Base-by-base conservation (phyloP, 2,797 vertebrate genomes). In the Coregonus sp. region DNA sequence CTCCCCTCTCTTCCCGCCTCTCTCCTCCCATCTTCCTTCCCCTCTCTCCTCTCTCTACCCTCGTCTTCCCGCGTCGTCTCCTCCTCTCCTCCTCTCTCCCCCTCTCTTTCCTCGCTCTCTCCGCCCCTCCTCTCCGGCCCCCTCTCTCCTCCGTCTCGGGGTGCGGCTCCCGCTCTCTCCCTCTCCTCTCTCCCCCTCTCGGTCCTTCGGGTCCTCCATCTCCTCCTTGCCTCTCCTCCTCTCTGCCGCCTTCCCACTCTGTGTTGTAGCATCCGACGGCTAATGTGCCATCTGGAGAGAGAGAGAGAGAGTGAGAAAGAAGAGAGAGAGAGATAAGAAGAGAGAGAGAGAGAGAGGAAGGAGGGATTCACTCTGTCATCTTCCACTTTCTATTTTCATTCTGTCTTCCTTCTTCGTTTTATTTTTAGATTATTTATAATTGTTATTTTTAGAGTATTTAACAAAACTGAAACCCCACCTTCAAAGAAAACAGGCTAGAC, bases 371-470 rank as follows among this genome's bases (percentile, higher is more conserved):
- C 18, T 54, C 12, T 47, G 40, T 54, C 52, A 52, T 54, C 15
- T 12, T 20, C 51, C 11, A 12, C 40, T n/a, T n/a, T 47, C 9
- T 71, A 5, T 37, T 65, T 29, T 15, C 6, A 12, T 31, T 15
- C 18, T 33, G 20, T 15, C 25, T 33, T 66, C 63, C 14, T 33
- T 18, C 63, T 66, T 33, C 2, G 1, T 47, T 33, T 33, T 66
- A 33, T 33, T 70, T 70, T 37, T 63, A 99, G 96, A 82, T 99
- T 99, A n/a, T 59, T 59, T n/a, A 59, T 18, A 59, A 59, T 4
- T 18, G 54, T 20, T 59, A 20, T 59, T 59, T 59, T 59, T n/a
- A 20, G 54, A n/a, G 54, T 59, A n/a, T n/a, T 59, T 59, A 59
- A 47, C 40, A 47, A 11, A 0, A 11, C 40, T 47, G 40, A 54